Evolutionary conservation across 2,888 invertebrate genomes (phyloP), one percentile per base, ranked within the genome.

Genomic region (Epinotia brunnichana): DNA sequence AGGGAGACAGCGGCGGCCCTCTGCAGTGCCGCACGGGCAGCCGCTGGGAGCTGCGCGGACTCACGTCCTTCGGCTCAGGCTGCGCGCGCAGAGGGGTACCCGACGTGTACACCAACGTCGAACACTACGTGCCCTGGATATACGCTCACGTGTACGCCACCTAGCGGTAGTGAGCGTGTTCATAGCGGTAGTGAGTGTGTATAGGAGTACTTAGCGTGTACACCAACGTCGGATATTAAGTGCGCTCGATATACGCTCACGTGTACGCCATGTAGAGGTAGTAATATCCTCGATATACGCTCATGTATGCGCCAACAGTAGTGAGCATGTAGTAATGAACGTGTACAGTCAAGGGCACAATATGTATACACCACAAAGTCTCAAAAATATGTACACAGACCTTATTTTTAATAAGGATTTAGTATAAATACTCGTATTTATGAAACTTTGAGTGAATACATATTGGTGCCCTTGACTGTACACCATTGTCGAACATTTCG

Each of bases 1-100:
- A 97, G 97, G 98, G 98, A 3, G 98, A 98, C 87, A 97, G 97
- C 3, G 98, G 98, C 0, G 98, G 98, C 0, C 98, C 98, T 0
- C 91, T 98, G 13, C 98, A 98, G 85, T 98, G 98, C 81, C 95
- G 96, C 9, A 91, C 94, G 1, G 96, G 97, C 69, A 97, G 97
- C 0, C 95, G 96, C 61, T 98, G 98, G 98, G 97, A 97, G 82
- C 92, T 98, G 44, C 96, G 96, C 0, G 98, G 98, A 0, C 95
- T 98, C 51, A 98, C 98, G 0, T 98, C 98, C 0, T 98, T 98
- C 82, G 98, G 98, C 0, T 98, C 98, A 0, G 98, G 98, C 56
- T 98, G 98, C 85, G 98, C 98, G 0, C 95, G 97, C 74, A 96
- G 97, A 21, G 98, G 98, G 0, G 97, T 96, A 75, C 98, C 98